Evolutionary conservation across 2,113 vertebrate genomes (phyloP).

Genomic region (Oncorhynchus kisutch): DNA sequence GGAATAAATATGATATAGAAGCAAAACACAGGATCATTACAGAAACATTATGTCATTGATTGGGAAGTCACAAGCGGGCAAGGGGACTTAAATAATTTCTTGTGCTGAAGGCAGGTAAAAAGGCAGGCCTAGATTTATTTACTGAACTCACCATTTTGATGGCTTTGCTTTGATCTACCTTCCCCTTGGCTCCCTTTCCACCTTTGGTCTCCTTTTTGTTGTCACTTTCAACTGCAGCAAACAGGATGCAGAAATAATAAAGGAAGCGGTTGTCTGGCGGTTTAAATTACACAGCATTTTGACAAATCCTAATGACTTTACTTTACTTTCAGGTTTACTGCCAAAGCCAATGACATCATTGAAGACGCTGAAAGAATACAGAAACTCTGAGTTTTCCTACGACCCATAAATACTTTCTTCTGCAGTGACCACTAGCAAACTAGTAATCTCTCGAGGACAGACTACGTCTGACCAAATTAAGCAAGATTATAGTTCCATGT

Average conservation of each 20-base stretch:
- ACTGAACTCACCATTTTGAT: constrained; percentile 78
- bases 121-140: constrained; percentile 62
- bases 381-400: neutral
- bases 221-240: constrained; percentile 71
- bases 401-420: neutral
- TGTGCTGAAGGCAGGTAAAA: constrained; percentile 53
- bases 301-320: constrained; percentile 5
- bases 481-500: too few species aligned
- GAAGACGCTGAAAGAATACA: neutral
- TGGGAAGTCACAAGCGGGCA: constrained; percentile 35
- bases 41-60: constrained; percentile 59
- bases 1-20: constrained; percentile 11
- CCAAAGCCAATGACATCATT: constrained; percentile 41
- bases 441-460: too few species aligned
- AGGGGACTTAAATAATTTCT: constrained; percentile 33
- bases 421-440: neutral
- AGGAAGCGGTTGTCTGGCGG: constrained; percentile 28
- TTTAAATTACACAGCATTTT: constrained; percentile 46
- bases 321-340: constrained; percentile 14
- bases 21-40: constrained; percentile 44
- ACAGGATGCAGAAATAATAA: constrained; percentile 56
- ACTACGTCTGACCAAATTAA: too few species aligned
- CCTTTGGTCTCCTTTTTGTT: constrained; percentile 65
- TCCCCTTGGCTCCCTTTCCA: constrained; percentile 64
- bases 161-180: constrained; percentile 65